These are phyloP conservation scores for Holotrichia oblita DNA, from an alignment of 1,140 invertebrate species.

Conservation along the genomic window DNA sequence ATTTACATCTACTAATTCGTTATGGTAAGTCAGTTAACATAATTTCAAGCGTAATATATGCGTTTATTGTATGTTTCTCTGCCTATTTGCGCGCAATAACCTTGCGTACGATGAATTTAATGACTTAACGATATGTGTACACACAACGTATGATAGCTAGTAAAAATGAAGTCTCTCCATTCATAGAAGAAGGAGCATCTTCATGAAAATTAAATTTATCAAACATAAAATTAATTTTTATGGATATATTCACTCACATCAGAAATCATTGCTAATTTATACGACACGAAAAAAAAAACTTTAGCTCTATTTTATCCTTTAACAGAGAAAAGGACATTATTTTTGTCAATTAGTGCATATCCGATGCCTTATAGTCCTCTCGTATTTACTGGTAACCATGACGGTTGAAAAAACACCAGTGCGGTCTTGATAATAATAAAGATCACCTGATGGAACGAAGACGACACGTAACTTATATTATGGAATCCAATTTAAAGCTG, in stretches of 20 bases:
- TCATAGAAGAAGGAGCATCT: too few species aligned
- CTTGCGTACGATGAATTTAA: constrained; percentile 5
- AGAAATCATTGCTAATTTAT: too few species aligned
- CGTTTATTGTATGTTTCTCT: neutral
- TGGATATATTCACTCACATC: too few species aligned
- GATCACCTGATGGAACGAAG: neutral
- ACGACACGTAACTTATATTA: constrained; percentile 1
- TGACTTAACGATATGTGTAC: neutral
- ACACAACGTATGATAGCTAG: too few species aligned
- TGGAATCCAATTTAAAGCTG: neutral
- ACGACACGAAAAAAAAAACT: too few species aligned
- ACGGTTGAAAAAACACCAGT: neutral
- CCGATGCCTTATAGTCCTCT: too few species aligned
- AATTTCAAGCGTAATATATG: neutral
- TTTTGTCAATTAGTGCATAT: too few species aligned
- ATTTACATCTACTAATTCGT: neutral
- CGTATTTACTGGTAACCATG: neutral
- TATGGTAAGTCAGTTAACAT: neutral
- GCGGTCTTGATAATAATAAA: neutral
- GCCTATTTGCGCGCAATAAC: neutral
- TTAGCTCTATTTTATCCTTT: too few species aligned
- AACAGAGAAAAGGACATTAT: too few species aligned
- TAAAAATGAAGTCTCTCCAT: too few species aligned
- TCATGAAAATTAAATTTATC: too few species aligned
- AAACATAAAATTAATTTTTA: too few species aligned